phyloP scores from a whole-genome alignment of 2,797 vertebrate genomes.

The Decapterus maruadsi region DNA sequence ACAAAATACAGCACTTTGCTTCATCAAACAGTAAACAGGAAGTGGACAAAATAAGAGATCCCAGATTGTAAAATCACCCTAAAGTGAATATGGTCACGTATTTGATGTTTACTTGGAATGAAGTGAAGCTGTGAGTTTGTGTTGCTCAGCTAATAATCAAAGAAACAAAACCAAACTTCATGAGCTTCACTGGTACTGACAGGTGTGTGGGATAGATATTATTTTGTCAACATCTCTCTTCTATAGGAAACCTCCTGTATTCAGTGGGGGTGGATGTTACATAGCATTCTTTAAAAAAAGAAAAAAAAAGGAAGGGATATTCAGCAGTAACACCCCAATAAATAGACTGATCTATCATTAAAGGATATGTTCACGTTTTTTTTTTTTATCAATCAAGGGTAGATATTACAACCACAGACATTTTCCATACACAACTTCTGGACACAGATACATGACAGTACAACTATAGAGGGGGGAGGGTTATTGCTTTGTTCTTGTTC shows the following conservation, averaged over 20 bases:
- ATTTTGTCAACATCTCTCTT: conserved; percentile 15
- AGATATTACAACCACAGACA: conserved; percentile 60
- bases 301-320: conserved; percentile 12
- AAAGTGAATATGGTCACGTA: not conserved
- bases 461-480: conserved; percentile 61
- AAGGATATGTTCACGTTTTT: conserved; percentile 65
- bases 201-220: not conserved
- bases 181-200: not conserved
- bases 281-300: conserved; percentile 19
- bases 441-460: conserved; percentile 68
- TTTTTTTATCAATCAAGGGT: conserved; percentile 42
- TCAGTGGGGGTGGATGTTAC: conserved; percentile 23
- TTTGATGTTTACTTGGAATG: not conserved
- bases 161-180: not conserved
- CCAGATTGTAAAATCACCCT: not conserved
- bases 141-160: not conserved
- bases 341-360: conserved; percentile 65
- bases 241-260: conserved; percentile 17
- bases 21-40: conserved; percentile 11
- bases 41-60: not conserved
- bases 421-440: conserved; percentile 57
- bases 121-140: conserved; percentile 1
- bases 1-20: conserved; percentile 30
- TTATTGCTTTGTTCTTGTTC: conserved; percentile 51
- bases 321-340: conserved; percentile 65